Evolutionary conservation across 2,888 invertebrate genomes (phyloP).

Genomic region (Meganola albula): DNA sequence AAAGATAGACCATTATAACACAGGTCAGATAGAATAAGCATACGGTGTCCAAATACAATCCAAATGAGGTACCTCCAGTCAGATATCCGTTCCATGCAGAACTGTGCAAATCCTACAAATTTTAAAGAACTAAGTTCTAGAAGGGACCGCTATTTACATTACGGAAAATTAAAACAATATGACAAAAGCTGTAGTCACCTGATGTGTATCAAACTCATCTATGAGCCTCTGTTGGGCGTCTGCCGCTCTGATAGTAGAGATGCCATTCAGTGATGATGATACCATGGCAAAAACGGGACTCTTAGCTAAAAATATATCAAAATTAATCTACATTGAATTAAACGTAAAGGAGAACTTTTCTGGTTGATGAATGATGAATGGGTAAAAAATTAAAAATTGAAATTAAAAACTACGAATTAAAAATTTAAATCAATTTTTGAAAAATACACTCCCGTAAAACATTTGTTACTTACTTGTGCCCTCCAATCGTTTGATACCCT

Average conservation of each 20-base stretch:
- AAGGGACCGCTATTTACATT: too few species aligned
- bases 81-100: constrained; percentile 83
- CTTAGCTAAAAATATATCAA: constrained; percentile 83
- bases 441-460: neutral
- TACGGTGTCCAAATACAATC: constrained; percentile 80
- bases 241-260: constrained; percentile 86
- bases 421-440: too few species aligned
- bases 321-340: too few species aligned
- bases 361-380: too few species aligned
- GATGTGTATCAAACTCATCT: constrained; percentile 77
- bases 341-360: too few species aligned
- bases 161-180: too few species aligned
- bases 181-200: too few species aligned
- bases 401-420: too few species aligned
- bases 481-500: constrained; percentile 81
- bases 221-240: constrained; percentile 80
- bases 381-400: too few species aligned
- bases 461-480: constrained; percentile 80
- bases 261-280: constrained; percentile 84
- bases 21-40: constrained; percentile 79
- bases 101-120: constrained; percentile 78
- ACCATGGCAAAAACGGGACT: constrained; percentile 90
- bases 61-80: constrained; percentile 80
- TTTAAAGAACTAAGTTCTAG: too few species aligned
- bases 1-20: constrained; percentile 81